Evolutionary conservation across 2,113 vertebrate species (phyloP).

Genomic region (Damaliscus lunatus): DNA sequence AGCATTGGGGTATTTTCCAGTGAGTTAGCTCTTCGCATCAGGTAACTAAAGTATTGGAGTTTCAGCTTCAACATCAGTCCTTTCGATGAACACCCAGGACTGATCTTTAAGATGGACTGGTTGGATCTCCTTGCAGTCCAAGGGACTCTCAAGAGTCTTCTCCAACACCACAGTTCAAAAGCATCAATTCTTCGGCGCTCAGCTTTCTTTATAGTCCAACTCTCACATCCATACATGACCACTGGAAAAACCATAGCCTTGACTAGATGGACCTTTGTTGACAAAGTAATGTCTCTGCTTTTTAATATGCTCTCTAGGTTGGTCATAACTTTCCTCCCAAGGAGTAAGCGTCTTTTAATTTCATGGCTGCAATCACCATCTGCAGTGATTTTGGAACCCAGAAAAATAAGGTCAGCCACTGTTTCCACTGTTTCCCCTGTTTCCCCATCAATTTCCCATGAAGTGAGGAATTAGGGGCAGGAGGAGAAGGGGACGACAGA

Average conservation of each 20-base stretch:
- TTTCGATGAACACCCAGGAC: neutral
- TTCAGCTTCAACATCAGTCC: neutral
- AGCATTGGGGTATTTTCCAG: neutral
- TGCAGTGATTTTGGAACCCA: neutral
- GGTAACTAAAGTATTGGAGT: neutral
- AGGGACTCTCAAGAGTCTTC: neutral
- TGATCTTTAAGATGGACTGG: neutral
- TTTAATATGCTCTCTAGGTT: neutral
- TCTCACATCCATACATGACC: neutral
- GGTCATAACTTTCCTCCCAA: neutral
- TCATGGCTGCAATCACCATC: neutral
- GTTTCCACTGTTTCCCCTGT: neutral
- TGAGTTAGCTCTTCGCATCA: neutral
- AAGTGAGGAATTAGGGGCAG: neutral
- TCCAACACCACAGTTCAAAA: neutral
- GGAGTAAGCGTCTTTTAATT: neutral
- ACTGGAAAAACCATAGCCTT: neutral
- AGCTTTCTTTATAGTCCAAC: neutral
- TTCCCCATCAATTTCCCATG: neutral
- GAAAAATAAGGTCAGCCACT: neutral
- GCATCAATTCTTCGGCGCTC: accelerated
- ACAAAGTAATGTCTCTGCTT: neutral
- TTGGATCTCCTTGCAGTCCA: neutral
- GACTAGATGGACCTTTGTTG: neutral
- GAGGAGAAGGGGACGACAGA: too few relatives aligned